These are phyloP conservation scores for Phytoseiulus persimilis DNA, from an alignment of 2,888 invertebrate species.

Conservation along the genomic window DNA sequence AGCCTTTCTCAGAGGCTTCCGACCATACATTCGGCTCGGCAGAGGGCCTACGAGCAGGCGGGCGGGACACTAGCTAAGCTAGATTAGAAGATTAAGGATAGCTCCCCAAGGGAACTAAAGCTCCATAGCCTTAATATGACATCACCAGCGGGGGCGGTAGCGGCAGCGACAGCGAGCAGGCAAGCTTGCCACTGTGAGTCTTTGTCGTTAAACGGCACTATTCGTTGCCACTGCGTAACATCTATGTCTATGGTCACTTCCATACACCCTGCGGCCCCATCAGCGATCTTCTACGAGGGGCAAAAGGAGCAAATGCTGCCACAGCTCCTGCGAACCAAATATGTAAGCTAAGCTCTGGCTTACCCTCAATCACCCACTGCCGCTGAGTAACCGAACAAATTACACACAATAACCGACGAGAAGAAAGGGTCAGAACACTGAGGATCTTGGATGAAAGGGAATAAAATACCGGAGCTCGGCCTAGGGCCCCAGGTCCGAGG, in stretches of 20 bases:
- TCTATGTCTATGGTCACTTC: neutral
- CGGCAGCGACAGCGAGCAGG: neutral
- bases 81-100: conserved; percentile 35
- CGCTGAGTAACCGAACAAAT: neutral
- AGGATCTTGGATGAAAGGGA: neutral
- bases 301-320: neutral
- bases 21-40: neutral
- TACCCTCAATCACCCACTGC: neutral
- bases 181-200: neutral
- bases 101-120: neutral
- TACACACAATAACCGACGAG: neutral
- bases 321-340: neutral
- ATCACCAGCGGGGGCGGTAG: neutral
- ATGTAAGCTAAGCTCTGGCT: neutral
- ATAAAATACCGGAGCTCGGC: neutral
- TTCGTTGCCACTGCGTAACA: neutral
- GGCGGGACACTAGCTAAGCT: conserved; percentile 29
- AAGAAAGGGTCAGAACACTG: neutral
- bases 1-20: neutral
- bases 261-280: neutral
- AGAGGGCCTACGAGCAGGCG: neutral
- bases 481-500: too few relatives aligned
- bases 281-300: neutral
- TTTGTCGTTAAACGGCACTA: neutral
- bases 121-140: neutral